phyloP scores from a whole-genome alignment of 2,113 vertebrate species.

The Tupaia chinensis region DNA sequence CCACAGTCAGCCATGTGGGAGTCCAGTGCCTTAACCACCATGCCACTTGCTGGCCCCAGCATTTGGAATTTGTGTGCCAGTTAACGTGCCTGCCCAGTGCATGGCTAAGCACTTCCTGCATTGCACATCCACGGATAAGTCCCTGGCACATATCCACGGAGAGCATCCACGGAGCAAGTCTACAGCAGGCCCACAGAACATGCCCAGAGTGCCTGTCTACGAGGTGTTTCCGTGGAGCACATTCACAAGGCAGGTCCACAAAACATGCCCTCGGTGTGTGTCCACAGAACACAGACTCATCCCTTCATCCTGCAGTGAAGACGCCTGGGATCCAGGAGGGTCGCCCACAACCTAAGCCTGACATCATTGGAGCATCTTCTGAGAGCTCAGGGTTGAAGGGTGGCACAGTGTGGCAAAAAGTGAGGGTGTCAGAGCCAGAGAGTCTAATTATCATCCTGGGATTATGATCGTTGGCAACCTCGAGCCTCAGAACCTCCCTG shows the following conservation, averaged over 20 bases:
- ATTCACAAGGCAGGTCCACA: no score
- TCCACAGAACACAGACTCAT: neutral
- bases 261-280: rapidly evolving
- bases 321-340: neutral
- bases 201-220: neutral
- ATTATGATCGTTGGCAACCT: neutral
- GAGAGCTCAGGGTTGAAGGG: neutral
- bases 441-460: neutral
- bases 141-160: neutral
- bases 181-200: neutral
- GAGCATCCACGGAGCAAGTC: neutral
- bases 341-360: neutral
- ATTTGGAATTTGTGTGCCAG: no score
- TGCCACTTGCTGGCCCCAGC: no score
- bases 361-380: no score
- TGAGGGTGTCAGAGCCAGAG: neutral
- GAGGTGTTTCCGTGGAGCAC: neutral
- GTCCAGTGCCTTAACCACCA: no score
- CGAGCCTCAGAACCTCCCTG: neutral
- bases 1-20: no score
- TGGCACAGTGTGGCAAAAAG: neutral
- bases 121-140: no score
- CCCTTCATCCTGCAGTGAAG: neutral
- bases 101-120: neutral
- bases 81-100: neutral